Evolutionary conservation across 2,797 vertebrate species (phyloP).

Genomic region (Monodelphis domestica): DNA sequence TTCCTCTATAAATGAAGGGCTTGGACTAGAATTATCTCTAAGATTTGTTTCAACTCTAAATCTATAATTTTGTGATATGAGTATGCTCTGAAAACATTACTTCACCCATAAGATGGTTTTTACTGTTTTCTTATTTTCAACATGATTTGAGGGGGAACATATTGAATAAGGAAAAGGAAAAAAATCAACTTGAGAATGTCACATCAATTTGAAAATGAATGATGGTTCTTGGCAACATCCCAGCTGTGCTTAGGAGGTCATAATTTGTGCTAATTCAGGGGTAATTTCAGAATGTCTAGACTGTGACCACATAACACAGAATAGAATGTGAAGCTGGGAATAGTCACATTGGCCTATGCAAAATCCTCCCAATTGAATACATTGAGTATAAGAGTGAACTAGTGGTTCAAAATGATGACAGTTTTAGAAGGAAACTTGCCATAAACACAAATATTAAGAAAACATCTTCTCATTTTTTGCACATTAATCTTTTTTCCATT

Average conservation of each 20-base stretch:
- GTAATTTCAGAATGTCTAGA: constrained; percentile 38
- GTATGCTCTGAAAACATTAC: not conserved
- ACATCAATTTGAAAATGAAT: constrained; percentile 41
- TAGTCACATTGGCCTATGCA: constrained; percentile 37
- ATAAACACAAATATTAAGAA: constrained; percentile 45
- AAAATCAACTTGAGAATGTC: constrained; percentile 43
- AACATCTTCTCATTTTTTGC: not conserved
- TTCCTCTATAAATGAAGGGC: not conserved
- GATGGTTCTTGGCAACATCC: constrained; percentile 47
- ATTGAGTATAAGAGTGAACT: constrained; percentile 55
- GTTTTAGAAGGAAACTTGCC: constrained; percentile 50
- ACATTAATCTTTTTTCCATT: not conserved
- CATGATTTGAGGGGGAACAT: constrained; percentile 41
- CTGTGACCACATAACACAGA: not conserved
- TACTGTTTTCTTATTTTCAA: constrained; percentile 51
- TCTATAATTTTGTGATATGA: constrained; percentile 19
- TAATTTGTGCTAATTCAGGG: constrained; percentile 23
- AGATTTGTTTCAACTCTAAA: not conserved
- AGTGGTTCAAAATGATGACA: constrained; percentile 27
- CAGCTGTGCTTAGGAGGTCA: constrained; percentile 35
- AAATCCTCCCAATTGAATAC: constrained; percentile 31
- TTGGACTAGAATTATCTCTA: not conserved
- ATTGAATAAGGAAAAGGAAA: constrained; percentile 28
- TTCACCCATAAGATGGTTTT: constrained; percentile 19
- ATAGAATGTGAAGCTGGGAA: constrained; percentile 7